Conservation (phyloP, 92 coral and sea anemone species). For the Chrysogorgia sp. region DNA sequence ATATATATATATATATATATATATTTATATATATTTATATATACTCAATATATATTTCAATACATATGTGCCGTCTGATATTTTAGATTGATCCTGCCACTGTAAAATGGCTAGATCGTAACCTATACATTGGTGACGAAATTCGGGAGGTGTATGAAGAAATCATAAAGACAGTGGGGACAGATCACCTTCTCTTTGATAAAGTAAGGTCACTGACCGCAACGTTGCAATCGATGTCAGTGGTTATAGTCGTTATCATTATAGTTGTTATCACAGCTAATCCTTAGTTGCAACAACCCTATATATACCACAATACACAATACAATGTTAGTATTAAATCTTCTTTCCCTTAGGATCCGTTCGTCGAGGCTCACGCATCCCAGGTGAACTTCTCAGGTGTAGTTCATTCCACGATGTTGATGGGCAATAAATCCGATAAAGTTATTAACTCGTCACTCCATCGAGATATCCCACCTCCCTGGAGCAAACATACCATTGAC, state of each 20-base stretch:
- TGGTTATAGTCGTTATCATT: not conserved
- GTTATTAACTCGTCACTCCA: conserved; percentile 68
- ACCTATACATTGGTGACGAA: conserved; percentile 95
- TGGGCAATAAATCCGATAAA: conserved; percentile 67
- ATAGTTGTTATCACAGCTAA: not conserved
- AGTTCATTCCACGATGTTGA: conserved; percentile 73
- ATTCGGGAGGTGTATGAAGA: conserved; percentile 96
- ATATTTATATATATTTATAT: too few species aligned
- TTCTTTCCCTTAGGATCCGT: conserved; percentile 61
- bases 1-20: too few species aligned
- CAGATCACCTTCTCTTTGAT: conserved; percentile 86
- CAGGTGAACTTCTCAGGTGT: conserved; percentile 57
- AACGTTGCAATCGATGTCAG: not conserved
- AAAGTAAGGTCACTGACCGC: conserved; percentile 55
- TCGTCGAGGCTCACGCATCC: conserved; percentile 74
- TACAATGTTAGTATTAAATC: not conserved
- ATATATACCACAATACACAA: not conserved
- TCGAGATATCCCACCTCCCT: conserved; percentile 78
- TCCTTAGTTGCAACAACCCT: not conserved
- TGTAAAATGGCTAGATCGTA: conserved; percentile 95
- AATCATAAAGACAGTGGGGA: conserved; percentile 79
- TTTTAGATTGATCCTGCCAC: conserved; percentile 82
- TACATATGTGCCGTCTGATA: too few species aligned
- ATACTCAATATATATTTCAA: too few species aligned
- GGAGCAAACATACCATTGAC: conserved; percentile 83